Base-by-base conservation (phyloP, 2,113 vertebrate species). In the Halcyon malimbica region DNA sequence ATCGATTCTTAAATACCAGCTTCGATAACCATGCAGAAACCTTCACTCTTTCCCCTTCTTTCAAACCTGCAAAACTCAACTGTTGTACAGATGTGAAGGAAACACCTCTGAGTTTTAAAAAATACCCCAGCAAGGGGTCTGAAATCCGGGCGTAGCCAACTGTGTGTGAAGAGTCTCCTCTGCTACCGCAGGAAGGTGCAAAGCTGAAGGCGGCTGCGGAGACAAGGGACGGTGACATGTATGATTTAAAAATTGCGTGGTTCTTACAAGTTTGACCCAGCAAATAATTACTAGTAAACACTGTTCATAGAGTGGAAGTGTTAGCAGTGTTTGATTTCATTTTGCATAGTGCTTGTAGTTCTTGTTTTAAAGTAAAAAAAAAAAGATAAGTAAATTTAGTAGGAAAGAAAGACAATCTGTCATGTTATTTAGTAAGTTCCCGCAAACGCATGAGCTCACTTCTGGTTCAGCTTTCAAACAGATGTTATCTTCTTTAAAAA, bases 401-500 rank as follows among this genome's bases (percentile, higher is more conserved):
- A 25, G 51, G 75, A 93, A 87, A 64, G 68, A 81, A 37, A 39
- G 53, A 65, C 79, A 91, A 94, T 93, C 83, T 96, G 89, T 89
- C 78, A 70, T 60, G 83, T 94, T 87, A 89, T 94, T 94, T 31
- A 94, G 59, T 89, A 82, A 84, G 77, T 79, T 96, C 91, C 91
- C 11, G 1, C 77, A 96, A 96, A 87, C 11, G 29, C 48, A 87
- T 96, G 89, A 97, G 80, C 89, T 97, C 93, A 94, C 9, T 85
- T 96, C 89, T 93, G 91, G 62, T 69, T 94, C 91, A 79, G 94
- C 83, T 95, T 96, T 97, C 95, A 97, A 97, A 87, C 93, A 96
- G 96, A 97, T 97, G 94, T 96, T 96, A 93, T 96, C 87, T 68
- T 84, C 56, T 82, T 96, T 65, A 82, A 93, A 96, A 96, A 96